Evolutionary conservation across 1,140 invertebrate species (phyloP).

Genomic region (Trichonephila clavata): DNA sequence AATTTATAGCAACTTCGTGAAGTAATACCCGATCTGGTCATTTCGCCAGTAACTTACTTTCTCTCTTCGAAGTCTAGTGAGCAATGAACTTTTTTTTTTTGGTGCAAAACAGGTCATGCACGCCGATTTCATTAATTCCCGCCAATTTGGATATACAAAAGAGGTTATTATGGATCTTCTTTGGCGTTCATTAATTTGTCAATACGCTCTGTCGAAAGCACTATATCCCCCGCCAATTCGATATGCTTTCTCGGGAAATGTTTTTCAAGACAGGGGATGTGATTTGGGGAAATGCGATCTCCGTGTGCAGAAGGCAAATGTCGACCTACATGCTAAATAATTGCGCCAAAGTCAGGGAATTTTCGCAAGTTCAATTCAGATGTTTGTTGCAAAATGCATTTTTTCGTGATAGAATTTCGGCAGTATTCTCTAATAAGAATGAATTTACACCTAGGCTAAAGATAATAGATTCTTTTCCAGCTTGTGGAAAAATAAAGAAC

Average conservation of each 20-base stretch:
- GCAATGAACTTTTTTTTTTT: background rate
- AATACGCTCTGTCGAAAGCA: background rate
- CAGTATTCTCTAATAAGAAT: too few species aligned
- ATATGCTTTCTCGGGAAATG: background rate
- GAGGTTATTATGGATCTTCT: background rate
- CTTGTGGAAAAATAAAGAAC: too few species aligned
- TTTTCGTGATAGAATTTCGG: background rate
- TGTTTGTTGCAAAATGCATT: background rate
- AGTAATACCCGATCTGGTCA: background rate
- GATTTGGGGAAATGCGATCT: background rate
- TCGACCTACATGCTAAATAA: background rate
- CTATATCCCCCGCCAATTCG: background rate
- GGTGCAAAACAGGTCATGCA: background rate
- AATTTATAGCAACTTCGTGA: constrained; percentile 30
- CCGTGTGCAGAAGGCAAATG: background rate
- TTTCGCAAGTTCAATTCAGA: background rate
- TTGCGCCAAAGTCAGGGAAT: background rate
- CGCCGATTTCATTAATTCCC: constrained; percentile 23
- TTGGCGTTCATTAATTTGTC: background rate
- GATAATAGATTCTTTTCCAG: too few species aligned
- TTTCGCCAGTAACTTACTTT: background rate
- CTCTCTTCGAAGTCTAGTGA: background rate
- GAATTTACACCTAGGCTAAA: too few species aligned
- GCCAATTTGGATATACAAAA: background rate
- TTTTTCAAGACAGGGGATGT: too few species aligned